phyloP scores from a whole-genome alignment of 2,113 vertebrate genomes.

The Excalfactoria chinensis region DNA sequence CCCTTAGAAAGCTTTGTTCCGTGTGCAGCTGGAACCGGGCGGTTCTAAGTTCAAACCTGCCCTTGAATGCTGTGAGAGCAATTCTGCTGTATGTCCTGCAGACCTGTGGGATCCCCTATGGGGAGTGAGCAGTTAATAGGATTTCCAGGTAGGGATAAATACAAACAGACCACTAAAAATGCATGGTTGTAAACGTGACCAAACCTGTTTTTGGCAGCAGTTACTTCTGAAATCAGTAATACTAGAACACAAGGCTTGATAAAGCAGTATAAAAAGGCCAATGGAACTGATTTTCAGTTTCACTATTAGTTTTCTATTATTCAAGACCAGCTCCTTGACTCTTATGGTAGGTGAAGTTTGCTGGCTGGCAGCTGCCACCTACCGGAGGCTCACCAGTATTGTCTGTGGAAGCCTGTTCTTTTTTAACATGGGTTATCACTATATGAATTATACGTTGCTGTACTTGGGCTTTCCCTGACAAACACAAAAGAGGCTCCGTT shows the following conservation, averaged over 20 bases:
- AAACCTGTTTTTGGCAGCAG: neutral
- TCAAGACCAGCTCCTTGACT: neutral
- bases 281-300: neutral
- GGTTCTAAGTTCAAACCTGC: neutral
- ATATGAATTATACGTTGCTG: neutral
- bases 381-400: neutral
- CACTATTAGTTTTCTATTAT: neutral
- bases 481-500: neutral
- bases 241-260: neutral
- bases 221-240: neutral
- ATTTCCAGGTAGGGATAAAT: neutral
- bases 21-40: neutral
- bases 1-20: neutral
- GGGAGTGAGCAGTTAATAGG: neutral
- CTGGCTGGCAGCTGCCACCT: slow-evolving; percentile 34
- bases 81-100: neutral
- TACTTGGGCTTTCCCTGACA: neutral
- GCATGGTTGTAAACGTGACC: neutral
- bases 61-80: neutral
- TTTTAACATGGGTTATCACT: rapidly evolving
- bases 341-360: rapidly evolving
- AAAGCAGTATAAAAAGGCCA: neutral
- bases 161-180: neutral
- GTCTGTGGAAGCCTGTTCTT: rapidly evolving
- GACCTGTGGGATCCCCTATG: neutral